Evolutionary conservation across 2,888 invertebrate genomes (phyloP), one percentile per base, ranked within the genome.

Genomic region (Heliothis peltigera): DNA sequence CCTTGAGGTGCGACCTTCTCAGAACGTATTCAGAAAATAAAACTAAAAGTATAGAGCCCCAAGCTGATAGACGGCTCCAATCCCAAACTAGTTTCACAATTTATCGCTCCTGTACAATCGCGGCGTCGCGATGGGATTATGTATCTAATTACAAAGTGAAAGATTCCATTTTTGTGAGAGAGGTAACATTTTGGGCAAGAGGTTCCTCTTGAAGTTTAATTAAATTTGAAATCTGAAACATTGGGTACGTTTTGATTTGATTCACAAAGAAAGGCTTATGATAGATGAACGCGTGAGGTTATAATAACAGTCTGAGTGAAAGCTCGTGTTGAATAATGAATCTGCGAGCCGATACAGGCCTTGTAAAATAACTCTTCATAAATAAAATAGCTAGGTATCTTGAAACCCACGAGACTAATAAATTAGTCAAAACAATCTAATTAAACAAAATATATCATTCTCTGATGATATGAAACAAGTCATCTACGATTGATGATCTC

Each of bases 1-100:
- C 92, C 93, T 94, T 93, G 92, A 75, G 64, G 67, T 62, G 74
- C 89, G 90, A 89, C 93, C 93, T 93, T 93, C 91, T 86, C 86
- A 87, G 89, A 92, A 92, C 74, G 83, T 84, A 84, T 79, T 84
- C 82, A 83, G 82, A 86, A 87, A 91, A 91, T 86, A 89, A 91
- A 90, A 90, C 87, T 79, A 90, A 91, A 89, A 87, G 77, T 75
- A 79, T 64, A 68, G 70, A 81, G 82, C 79, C 81, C 79, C 76
- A 77, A 83, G 83, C 83, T 84, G 85, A 87, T 82, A 83, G 84
- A 87, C 85, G 86, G 82, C 77, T 73, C 74, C 73, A 74, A 83
- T 81, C 80, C 79, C 85, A 84, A 84, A 87, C 88, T 87, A 87
- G 89, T 89, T 86, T 85, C 81, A 81, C 83, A 84, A 84, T 86